These are phyloP conservation scores for Eumeta japonica DNA, from an alignment of 1,140 invertebrate species.

Conservation along the genomic window DNA sequence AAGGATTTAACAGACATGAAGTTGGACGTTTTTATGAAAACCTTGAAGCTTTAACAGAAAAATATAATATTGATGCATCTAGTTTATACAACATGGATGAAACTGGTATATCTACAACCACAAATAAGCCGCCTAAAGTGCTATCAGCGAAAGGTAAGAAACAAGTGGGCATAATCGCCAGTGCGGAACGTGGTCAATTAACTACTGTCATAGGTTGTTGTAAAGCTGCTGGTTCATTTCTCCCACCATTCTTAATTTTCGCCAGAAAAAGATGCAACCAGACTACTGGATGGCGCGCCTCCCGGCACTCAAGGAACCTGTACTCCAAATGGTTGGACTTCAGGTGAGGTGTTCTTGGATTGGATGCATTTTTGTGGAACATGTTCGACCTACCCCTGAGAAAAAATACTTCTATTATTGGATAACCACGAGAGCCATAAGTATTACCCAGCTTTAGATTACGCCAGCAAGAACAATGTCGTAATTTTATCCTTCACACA, in stretches of 20 bases:
- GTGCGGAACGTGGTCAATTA: constrained; percentile 24
- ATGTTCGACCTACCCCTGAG: constrained; percentile 9
- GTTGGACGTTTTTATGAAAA: constrained; percentile 13
- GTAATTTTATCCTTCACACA: constrained; percentile 11
- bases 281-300: constrained; percentile 18
- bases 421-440: constrained; percentile 14
- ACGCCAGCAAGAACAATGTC: constrained; percentile 10
- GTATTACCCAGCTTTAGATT: constrained; percentile 12
- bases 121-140: constrained; percentile 25
- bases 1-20: constrained; percentile 16
- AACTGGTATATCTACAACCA: constrained; percentile 24
- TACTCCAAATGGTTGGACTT: constrained; percentile 18
- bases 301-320: constrained; percentile 18
- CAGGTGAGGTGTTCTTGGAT: constrained; percentile 17
- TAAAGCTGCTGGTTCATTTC: constrained; percentile 25
- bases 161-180: constrained; percentile 19
- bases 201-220: constrained; percentile 24
- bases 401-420: constrained; percentile 13
- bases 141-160: constrained; percentile 21
- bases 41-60: constrained; percentile 6
- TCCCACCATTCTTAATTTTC: constrained; percentile 34
- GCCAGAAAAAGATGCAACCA: constrained; percentile 17
- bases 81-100: constrained; percentile 44
- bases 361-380: constrained; percentile 17
- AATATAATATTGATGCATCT: constrained; percentile 9